Conservation (phyloP, 53 echinoderm and acorn worm genomes). For the Temnopleurus reevesii region DNA sequence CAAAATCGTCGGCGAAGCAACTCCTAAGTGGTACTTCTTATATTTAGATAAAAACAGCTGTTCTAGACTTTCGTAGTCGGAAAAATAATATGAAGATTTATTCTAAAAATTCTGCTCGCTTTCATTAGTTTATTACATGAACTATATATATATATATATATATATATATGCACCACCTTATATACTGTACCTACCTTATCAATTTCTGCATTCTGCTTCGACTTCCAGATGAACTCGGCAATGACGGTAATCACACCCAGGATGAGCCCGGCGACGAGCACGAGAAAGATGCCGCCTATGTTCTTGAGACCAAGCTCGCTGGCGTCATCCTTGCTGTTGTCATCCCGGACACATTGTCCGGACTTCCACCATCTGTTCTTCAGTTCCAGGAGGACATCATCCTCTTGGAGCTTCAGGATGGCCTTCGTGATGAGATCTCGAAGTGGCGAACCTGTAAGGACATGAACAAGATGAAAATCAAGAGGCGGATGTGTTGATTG, state of each 20-base stretch:
- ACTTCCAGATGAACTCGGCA: conserved; percentile 97
- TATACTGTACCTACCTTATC: conserved; percentile 96
- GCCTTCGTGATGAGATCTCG: conserved; percentile 88
- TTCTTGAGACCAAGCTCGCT: conserved; percentile 91
- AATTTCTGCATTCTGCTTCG: conserved; percentile 96
- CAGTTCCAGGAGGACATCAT: conserved; percentile 71
- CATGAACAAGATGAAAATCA: too few relatives aligned
- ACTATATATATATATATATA: too few relatives aligned
- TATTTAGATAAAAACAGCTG: too few relatives aligned
- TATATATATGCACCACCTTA: too few relatives aligned
- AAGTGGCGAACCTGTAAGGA: conserved; percentile 67
- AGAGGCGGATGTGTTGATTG: too few relatives aligned
- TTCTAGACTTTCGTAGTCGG: too few relatives aligned
- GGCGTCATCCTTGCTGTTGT: conserved; percentile 76
- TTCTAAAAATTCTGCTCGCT: too few relatives aligned
- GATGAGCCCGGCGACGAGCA: conserved; percentile 84
- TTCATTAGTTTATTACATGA: too few relatives aligned
- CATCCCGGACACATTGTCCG: conserved; percentile 68
- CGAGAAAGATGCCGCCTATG: conserved; percentile 97
- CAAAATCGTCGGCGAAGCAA: too few relatives aligned
- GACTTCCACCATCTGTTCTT: conserved; percentile 90
- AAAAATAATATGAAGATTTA: too few relatives aligned
- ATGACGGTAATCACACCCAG: conserved; percentile 84
- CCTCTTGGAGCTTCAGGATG: conserved; percentile 88
- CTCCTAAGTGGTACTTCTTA: too few relatives aligned